Conservation (phyloP, 35 echinoderm and acorn worm species). For the Lytechinus pictus region DNA sequence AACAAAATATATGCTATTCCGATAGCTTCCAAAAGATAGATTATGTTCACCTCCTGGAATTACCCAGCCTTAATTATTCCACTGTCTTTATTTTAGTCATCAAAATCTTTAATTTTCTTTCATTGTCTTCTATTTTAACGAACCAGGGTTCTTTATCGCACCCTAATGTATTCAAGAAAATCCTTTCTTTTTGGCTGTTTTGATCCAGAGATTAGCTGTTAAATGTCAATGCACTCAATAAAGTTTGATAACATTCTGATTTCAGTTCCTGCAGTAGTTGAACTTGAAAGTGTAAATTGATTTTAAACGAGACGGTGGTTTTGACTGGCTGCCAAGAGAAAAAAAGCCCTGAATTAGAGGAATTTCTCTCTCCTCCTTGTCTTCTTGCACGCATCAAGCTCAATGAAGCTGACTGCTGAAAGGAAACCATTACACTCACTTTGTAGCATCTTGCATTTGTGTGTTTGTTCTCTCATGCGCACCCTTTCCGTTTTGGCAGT, state of each 20-base stretch:
- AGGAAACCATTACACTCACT: slow-evolving; percentile 10
- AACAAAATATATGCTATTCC: no score
- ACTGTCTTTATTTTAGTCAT: no score
- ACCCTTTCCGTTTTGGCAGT: not conserved
- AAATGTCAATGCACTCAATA: not conserved
- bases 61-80: no score
- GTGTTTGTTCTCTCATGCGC: not conserved
- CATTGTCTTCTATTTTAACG: no score
- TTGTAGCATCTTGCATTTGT: not conserved
- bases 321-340: not conserved
- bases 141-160: no score
- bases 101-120: no score
- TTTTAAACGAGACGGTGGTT: not conserved
- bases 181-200: not conserved
- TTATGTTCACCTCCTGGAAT: no score
- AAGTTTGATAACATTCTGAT: not conserved
- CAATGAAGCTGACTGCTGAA: not conserved
- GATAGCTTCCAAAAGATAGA: no score
- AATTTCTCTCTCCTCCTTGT: not conserved
- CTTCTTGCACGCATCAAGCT: not conserved
- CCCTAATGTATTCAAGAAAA: not conserved
- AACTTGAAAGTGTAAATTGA: not conserved
- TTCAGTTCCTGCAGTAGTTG: not conserved
- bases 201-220: not conserved
- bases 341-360: not conserved